Evolutionary conservation across 2,113 vertebrate genomes (phyloP), one percentile per base, ranked within the genome.

Genomic region (Donacobius atricapilla): DNA sequence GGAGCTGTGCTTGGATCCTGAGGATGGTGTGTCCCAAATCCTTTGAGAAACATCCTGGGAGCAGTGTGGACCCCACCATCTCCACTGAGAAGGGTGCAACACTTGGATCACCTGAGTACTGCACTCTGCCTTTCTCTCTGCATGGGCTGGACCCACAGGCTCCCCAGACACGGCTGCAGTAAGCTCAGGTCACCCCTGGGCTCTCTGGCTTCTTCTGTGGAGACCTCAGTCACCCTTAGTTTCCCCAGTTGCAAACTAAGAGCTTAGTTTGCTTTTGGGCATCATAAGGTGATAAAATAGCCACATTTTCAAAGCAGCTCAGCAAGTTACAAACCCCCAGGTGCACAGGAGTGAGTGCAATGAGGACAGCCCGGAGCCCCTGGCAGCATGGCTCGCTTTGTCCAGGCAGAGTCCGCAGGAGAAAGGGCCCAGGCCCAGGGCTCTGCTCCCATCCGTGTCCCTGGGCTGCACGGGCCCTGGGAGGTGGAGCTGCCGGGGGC

Each of bases 401-500:
- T 56, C 20, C 42, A 12, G 48, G 16, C 58, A 37, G 40, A 75
- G 27, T 7, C 42, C 0, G 0, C 18, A 73, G 56, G 30, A 48
- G 53, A 11, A 25, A 6, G 20, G 56, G 15, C 40, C 19, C 1
- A 0, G 6, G 1, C 42, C 33, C 51, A 35, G 17, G 0, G 0
- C 72, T 44, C 30, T 23, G 47, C 56, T 31, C 31, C 54, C 42
- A 17, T 28, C 18, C 4, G 0, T 35, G 63, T 16, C 71, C 9
- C 79, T 8, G 31, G 25, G 54, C 47, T 14, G 11, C 30, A 3
- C 2, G 2, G 10, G 33, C 22, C 65, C 30, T 1, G 4, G 68
- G 66, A 70, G 93, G 93, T 27, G 93, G 93, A 90, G 93, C 92
- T 68, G 44, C 56, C 1, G 1, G 13, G 58, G 56, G 30, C 79